Percentiles rank a stretch among this genome's conserved stretches.
phyloP scores from a whole-genome alignment of 30 jellyfish, hydroid and myxozoan genomes.

The Aurelia coerulea region DNA sequence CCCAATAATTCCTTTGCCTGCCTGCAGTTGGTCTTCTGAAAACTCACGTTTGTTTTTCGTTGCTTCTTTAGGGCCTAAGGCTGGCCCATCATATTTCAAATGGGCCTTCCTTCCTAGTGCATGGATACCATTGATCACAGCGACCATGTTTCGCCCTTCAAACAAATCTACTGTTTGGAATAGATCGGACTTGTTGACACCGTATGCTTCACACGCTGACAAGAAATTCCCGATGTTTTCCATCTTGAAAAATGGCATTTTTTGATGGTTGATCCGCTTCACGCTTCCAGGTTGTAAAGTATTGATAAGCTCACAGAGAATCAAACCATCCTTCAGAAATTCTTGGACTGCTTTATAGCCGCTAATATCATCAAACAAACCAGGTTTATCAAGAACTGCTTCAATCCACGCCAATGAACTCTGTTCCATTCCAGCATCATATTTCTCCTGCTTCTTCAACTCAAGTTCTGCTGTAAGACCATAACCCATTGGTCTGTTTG shows the following conservation, averaged over 20 bases:
- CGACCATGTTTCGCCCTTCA: conserved; percentile 86
- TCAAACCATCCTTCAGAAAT: conserved; percentile 82
- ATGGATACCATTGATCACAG: conserved; percentile 85
- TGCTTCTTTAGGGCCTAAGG: conserved; percentile 93
- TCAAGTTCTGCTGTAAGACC: conserved; percentile 89
- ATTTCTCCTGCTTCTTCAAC: conserved; percentile 68
- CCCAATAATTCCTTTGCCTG: conserved; percentile 91
- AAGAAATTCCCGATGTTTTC: conserved; percentile 94
- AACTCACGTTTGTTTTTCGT: conserved; percentile 77
- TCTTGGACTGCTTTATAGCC: conserved; percentile 72
- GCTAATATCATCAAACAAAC: conserved; percentile 62
- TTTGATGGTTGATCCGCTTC: conserved; percentile 77
- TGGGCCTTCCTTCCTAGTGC: conserved; percentile 96
- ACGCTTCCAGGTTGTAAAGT: conserved; percentile 84
- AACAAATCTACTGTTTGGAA: conserved; percentile 98
- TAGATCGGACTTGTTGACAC: conserved; percentile 68
- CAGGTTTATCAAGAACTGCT: conserved; percentile 85
- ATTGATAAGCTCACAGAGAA: conserved; percentile 73
- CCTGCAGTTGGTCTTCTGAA: conserved; percentile 85
- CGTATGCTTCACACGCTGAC: conserved; percentile 72
- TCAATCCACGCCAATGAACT: conserved; percentile 94
- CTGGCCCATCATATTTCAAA: conserved; percentile 79
- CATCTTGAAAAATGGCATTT: conserved; percentile 95
- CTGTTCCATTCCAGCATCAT: conserved; percentile 79
- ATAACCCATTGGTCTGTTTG: conserved; percentile 90